Evolutionary conservation across 2,888 invertebrate genomes (phyloP), one percentile per base, ranked within the genome.

Genomic region (Aleiodes testaceus): DNA sequence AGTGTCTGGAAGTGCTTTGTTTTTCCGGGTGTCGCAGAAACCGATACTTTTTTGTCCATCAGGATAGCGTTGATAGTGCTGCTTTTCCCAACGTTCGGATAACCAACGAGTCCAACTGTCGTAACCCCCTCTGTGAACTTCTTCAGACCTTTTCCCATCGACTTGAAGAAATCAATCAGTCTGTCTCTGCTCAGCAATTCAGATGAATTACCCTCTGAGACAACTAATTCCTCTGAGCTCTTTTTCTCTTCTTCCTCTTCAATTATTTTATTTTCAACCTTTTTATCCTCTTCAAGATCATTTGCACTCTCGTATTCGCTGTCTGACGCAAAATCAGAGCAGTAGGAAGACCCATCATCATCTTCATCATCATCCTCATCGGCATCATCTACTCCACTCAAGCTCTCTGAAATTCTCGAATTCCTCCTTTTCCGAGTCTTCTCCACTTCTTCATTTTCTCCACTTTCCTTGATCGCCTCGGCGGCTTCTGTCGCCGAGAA

Each of bases 51-150:
- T 82, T 94, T 99, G 42, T 91, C 91, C 77, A 92, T 92, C 88
- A 99, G 90, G 59, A 99, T 87, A 16, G 97, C 91, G 89, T 99
- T 99, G 72, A 99, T 98, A 7, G 99, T 97, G 73, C 99, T 99
- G 87, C 98, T 99, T 88, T 99, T 99, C n/a, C 99, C 99, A 1
- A 99, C 99, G 90, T 99, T 99, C 0, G 99, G 99, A 89, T 99
- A 99, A 1, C 99, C 99, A 71, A 99, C 98, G 87, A 98, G 90
- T 6, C 98, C 97, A 71, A 97, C 92, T n/a, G 95, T 95, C 6
- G 93, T 90, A 36, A 93, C 84, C 11, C 79, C 80, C 42, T 85
- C 79, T 36, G 87, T 80, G 20, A 88, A 87, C 44, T 70, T 84
- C 85, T 87, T 85, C 89, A 88, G 81, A 82, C 89, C 89, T 3